Evolutionary conservation across 2,797 vertebrate genomes (phyloP).

Genomic region (Hirundo rustica): DNA sequence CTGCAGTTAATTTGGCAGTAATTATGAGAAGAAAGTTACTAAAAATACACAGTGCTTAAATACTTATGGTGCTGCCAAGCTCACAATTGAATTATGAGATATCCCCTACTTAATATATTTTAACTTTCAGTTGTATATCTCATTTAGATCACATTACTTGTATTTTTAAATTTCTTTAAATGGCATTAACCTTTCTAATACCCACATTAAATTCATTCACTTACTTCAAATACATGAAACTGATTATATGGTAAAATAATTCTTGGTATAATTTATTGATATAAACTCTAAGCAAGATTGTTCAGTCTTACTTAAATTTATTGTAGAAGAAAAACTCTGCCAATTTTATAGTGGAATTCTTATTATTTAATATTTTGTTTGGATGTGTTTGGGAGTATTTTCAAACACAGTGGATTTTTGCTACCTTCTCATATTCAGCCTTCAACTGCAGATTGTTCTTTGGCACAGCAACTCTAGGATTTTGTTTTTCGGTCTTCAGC

Average conservation of each 20-base stretch:
- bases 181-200: not conserved
- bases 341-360: not conserved
- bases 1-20: constrained; percentile 54
- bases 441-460: not conserved
- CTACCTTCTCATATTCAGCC: not conserved
- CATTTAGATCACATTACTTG: not conserved
- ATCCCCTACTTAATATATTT: not conserved
- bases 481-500: not conserved
- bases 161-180: constrained; percentile 17
- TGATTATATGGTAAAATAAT: constrained; percentile 8
- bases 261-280: not conserved
- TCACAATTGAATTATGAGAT: not conserved
- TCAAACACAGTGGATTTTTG: not conserved
- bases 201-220: not conserved
- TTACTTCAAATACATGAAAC: not conserved
- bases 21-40: constrained; percentile 42
- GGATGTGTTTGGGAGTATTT: not conserved
- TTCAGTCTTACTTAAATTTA: not conserved
- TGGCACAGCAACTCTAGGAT: not conserved
- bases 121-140: not conserved
- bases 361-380: not conserved
- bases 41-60: constrained; percentile 36
- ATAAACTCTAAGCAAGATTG: not conserved
- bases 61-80: not conserved
- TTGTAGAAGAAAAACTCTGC: not conserved